phyloP scores from a whole-genome alignment of 1,140 invertebrate species.

The Temnothorax curvispinosus region DNA sequence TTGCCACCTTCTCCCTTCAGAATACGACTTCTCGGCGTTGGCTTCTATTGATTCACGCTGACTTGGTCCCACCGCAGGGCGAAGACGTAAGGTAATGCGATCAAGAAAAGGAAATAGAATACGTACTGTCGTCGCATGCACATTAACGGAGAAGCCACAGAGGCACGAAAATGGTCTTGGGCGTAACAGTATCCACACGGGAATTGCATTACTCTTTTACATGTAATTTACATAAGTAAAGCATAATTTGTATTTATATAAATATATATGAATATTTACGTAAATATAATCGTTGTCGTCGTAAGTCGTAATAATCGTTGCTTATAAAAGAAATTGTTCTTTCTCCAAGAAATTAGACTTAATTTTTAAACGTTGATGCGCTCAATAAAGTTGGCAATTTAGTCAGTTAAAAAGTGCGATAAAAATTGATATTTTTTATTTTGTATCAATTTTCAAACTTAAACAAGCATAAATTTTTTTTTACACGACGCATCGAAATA shows the following conservation, averaged over 20 bases:
- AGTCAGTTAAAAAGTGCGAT: neutral
- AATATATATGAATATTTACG: neutral
- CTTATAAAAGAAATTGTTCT: neutral
- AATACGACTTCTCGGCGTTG: slow-evolving; percentile 53
- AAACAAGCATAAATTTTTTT: neutral
- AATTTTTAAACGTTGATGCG: neutral
- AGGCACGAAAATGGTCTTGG: neutral
- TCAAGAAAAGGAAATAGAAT: slow-evolving; percentile 53
- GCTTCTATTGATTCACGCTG: slow-evolving; percentile 67
- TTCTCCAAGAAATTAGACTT: neutral
- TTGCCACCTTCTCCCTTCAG: slow-evolving; percentile 10
- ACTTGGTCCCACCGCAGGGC: slow-evolving; percentile 23
- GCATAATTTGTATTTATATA: neutral
- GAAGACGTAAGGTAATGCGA: slow-evolving; percentile 55
- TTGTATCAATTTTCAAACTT: neutral
- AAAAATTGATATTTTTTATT: neutral
- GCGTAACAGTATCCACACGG: neutral
- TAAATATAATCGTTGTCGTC: too few species aligned
- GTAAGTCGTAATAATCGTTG: neutral
- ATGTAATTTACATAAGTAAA: neutral
- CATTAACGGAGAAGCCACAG: slow-evolving; percentile 46
- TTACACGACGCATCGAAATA: neutral
- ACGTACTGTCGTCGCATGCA: slow-evolving; percentile 8
- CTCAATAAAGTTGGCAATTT: neutral
- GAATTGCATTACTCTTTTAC: neutral